Conservation (phyloP, 2,888 invertebrate species). For the Caradrina clavipalpis region DNA sequence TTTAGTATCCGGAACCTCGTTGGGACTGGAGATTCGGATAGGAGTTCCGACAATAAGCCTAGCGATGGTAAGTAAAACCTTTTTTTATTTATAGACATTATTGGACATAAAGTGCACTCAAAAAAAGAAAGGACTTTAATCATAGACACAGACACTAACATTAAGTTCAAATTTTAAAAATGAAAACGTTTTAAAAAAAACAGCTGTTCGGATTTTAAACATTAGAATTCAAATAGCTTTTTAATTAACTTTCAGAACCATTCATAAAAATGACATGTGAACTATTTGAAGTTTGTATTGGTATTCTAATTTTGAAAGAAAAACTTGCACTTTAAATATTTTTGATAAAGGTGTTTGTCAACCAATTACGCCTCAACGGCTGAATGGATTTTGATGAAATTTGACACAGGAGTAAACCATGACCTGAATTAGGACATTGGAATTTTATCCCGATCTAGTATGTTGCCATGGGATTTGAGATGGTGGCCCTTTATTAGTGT, state of each 20-base stretch:
- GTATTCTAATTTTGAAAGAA: background rate
- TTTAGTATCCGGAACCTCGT: conserved; percentile 87
- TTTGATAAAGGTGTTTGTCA: background rate
- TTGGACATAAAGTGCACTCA: background rate
- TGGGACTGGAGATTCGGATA: conserved; percentile 81
- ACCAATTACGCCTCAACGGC: no score
- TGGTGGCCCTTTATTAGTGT: no score
- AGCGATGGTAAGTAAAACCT: conserved; percentile 79
- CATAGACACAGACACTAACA: background rate
- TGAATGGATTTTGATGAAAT: no score
- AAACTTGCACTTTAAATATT: background rate
- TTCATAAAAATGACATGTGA: conserved; percentile 21
- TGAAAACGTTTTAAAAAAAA: background rate
- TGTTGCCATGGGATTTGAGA: no score
- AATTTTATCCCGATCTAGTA: no score
- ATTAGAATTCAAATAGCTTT: background rate
- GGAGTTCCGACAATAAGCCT: conserved; percentile 78
- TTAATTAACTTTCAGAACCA: background rate
- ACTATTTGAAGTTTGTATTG: conserved; percentile 16
- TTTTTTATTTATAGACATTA: background rate
- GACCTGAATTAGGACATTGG: no score
- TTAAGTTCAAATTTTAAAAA: background rate
- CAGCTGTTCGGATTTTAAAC: background rate
- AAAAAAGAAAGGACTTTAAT: background rate
- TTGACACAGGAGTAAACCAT: no score